Percentiles rank a stretch among this genome's conserved stretches.
phyloP scores from a whole-genome alignment of 2,888 invertebrate species.

The Caenorhabditis sulstoni region DNA sequence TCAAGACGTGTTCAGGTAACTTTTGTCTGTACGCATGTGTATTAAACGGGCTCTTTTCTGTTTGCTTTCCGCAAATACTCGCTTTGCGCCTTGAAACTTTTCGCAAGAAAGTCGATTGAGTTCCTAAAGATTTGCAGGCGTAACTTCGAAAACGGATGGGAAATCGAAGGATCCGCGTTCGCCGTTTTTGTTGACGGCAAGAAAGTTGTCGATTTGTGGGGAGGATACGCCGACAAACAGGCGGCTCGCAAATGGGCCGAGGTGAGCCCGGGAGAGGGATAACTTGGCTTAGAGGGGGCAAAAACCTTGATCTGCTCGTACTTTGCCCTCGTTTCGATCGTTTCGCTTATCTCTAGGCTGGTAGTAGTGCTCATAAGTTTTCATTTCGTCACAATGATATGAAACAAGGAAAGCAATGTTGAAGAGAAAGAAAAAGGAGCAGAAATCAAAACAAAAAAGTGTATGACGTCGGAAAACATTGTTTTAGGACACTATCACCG shows the following conservation, averaged over 20 bases:
- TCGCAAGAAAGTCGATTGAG: neutral
- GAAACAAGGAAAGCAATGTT: conserved; percentile 1
- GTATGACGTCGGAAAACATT: conserved; percentile 16
- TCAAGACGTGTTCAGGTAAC: conserved; percentile 60
- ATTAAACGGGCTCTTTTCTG: conserved; percentile 25
- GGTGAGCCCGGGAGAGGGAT: conserved; percentile 42
- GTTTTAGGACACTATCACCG: conserved; percentile 68
- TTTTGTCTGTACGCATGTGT: conserved; percentile 8
- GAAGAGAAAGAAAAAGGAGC: conserved; percentile 3
- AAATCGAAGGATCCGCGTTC: conserved; percentile 69
- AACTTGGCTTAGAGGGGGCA: no score
- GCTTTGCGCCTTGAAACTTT: no score
- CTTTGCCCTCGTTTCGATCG: conserved; percentile 26
- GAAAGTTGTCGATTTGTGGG: conserved; percentile 74
- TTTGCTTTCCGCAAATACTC: conserved; percentile 36
- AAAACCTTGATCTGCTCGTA: no score
- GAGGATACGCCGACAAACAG: conserved; percentile 71
- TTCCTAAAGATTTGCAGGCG: conserved; percentile 56
- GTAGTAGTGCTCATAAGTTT: conserved; percentile 20
- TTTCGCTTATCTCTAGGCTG: conserved; percentile 6
- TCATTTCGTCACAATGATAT: conserved; percentile 20
- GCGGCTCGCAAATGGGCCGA: conserved; percentile 67
- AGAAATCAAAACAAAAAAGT: conserved; percentile 8
- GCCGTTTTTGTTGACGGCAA: conserved; percentile 67
- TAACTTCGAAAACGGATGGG: conserved; percentile 74